Conservation (phyloP, 2,888 invertebrate genomes). For the Stenodera caucasica region DNA sequence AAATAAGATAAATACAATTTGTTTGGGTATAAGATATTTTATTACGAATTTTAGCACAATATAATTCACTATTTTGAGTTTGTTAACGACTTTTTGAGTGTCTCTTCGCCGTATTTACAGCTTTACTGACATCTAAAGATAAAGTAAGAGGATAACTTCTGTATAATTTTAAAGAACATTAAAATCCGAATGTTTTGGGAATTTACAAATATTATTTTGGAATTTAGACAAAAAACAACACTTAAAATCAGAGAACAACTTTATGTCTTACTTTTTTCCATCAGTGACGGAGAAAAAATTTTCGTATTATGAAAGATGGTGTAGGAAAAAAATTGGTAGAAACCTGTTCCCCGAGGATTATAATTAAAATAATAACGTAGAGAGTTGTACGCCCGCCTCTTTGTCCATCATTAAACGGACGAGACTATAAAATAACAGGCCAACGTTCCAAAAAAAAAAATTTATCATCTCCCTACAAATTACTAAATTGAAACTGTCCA, state of each 20-base stretch:
- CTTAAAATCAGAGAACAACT: background rate
- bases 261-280: no score
- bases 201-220: background rate
- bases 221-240: no score
- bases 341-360: slow-evolving; percentile 31
- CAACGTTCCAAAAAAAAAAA: slow-evolving; percentile 1
- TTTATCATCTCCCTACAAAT: background rate
- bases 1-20: background rate
- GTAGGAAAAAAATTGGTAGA: background rate
- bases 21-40: background rate
- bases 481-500: background rate
- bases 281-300: background rate
- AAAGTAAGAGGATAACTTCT: background rate
- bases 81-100: slow-evolving; percentile 26
- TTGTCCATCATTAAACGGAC: slow-evolving; percentile 31
- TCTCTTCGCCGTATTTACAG: slow-evolving; percentile 19
- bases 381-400: slow-evolving; percentile 25
- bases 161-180: background rate
- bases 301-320: background rate
- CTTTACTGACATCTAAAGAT: slow-evolving; percentile 17
- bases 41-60: slow-evolving; percentile 8
- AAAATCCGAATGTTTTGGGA: background rate
- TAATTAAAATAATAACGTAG: slow-evolving; percentile 40
- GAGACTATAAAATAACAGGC: slow-evolving; percentile 18
- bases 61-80: slow-evolving; percentile 15